Base-by-base conservation (phyloP, 1,140 invertebrate genomes). In the Neodiprion fabricii region DNA sequence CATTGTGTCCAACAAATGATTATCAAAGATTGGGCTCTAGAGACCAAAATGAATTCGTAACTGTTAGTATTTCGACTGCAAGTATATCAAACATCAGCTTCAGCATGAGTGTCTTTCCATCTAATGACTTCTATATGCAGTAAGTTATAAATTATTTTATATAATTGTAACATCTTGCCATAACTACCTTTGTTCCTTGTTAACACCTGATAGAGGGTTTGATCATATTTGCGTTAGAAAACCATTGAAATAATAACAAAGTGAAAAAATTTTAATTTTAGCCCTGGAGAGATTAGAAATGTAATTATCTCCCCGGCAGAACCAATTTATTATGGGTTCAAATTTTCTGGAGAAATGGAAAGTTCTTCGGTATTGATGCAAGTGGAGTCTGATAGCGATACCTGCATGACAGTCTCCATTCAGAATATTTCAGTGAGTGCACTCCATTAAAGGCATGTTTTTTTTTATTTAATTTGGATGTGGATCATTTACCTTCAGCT, bases 341-440 rank as follows among this genome's bases (percentile, higher is more conserved):
- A 61, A 83, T 21, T 92, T 92, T 72, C 79, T n/a, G 71, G 78
- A 67, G 84, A 91, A 17, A 74, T 77, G 1, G 82, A 86, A 74
- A 87, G 89, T 68, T 80, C 83, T 14, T 88, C 90, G 47, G 90
- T 93, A 2, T 78, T 92, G 48, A 85, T 93, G 21, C 84, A 88
- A 78, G 87, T 91, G 5, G 86, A 81, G 28, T 93, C 92, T 0
- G 75, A 86, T 8, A 89, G 89, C 79, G 82, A 88, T 14, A 83
- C 85, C 21, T 93, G 92, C 81, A 90, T 91, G 85, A 90, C 90
- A 9, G 84, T 93, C 9, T 92, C 92, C n/a, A 86, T 93, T 70
- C 92, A 93, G 80, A 90, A 91, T 81, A 86, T 87, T 40, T 86
- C 89, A 74, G 91, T 92, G 83, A 85, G 86, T 78, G 23, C 11